These are phyloP conservation scores for Plecturocebus donacophilus DNA, from an alignment of 2,113 vertebrate species.

Conservation along the genomic window DNA sequence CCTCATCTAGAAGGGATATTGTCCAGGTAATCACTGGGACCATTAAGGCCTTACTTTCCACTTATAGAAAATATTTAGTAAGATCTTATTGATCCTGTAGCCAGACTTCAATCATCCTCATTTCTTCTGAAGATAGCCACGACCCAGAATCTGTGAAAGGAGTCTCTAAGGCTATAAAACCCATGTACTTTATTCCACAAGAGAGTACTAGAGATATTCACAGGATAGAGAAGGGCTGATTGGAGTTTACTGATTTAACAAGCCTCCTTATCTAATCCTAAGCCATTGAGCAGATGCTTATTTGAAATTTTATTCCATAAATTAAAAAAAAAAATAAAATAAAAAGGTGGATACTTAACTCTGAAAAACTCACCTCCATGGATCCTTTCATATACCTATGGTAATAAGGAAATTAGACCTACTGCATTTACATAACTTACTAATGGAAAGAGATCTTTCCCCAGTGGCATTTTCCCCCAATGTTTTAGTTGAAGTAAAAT, in stretches of 20 bases:
- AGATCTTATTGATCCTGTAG: not conserved
- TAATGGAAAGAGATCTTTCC: not conserved
- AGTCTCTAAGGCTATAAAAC: not conserved
- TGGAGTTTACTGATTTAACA: not conserved
- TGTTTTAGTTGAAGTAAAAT: not conserved
- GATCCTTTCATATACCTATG: not conserved
- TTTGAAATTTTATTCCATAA: not conserved
- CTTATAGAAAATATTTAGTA: constrained; percentile 31
- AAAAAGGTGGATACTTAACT: not conserved
- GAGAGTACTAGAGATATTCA: not conserved
- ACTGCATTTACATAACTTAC: not conserved
- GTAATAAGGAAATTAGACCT: not conserved
- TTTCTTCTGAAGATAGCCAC: not conserved
- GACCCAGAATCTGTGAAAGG: not conserved
- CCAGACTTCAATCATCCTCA: not conserved
- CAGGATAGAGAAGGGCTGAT: not conserved
- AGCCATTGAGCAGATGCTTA: not conserved
- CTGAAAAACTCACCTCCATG: not conserved
- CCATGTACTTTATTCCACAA: not conserved
- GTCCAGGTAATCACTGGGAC: not conserved
- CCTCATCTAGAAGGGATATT: not conserved
- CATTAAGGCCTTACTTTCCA: not conserved
- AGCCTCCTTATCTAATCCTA: not conserved
- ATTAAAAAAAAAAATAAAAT: not conserved
- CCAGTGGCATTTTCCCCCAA: not conserved